A percentile compares a stretch with the other conserved stretches of the same genome.
phyloP scores from a whole-genome alignment of 2,888 invertebrate genomes.

The Baccha elongata region DNA sequence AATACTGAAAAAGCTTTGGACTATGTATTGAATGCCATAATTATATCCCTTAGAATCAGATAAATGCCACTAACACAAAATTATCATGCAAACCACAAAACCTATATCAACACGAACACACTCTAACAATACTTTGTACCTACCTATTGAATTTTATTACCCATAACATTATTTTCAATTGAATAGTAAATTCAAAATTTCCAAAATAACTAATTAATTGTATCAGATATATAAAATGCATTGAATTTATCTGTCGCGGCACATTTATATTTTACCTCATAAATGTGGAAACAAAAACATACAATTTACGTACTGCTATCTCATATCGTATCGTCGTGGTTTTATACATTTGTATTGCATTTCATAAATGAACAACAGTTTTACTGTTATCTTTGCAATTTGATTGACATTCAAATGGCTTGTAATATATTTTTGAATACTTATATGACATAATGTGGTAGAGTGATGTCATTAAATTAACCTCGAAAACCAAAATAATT shows the following conservation, averaged over 20 bases:
- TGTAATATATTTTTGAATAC: not conserved
- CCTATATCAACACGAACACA: not conserved
- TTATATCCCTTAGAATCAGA: not conserved
- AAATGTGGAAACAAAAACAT: not conserved
- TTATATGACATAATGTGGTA: not conserved
- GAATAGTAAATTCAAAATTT: not conserved
- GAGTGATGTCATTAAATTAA: not conserved
- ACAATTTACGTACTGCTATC: slow-evolving; percentile 13
- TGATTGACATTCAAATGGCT: not conserved
- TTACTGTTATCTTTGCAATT: not conserved
- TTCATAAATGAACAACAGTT: not conserved
- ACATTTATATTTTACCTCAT: not conserved
- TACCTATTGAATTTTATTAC: not conserved
- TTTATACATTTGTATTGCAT: not conserved
- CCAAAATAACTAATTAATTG: slow-evolving; percentile 9
- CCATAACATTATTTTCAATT: slow-evolving; percentile 7
- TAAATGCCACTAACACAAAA: not conserved
- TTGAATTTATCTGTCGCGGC: not conserved
- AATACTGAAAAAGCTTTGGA: too few relatives aligned
- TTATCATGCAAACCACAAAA: not conserved
- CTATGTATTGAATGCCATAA: too few relatives aligned
- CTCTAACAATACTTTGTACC: not conserved
- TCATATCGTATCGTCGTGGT: not conserved
- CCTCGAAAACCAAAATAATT: not conserved
- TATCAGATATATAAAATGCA: not conserved